Percentiles rank a stretch among this genome's conserved stretches.
Conservation (phyloP, 2,888 invertebrate species). For the Calephelis perditalis region DNA sequence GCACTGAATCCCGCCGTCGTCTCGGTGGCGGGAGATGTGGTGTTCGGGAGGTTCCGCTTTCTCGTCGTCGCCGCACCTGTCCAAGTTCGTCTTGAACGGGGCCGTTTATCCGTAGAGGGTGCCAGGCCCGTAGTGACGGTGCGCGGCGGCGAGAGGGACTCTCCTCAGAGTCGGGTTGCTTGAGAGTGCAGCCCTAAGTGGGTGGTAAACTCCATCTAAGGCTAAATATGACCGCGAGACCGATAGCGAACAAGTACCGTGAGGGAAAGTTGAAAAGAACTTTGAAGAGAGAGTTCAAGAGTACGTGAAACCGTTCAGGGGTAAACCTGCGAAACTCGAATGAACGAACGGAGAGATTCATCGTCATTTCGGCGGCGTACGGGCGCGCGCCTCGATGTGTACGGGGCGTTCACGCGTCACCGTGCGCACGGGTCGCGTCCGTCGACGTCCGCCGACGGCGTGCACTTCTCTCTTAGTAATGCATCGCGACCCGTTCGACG, state of each 20-base stretch:
- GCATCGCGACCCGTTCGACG: conserved; percentile 75
- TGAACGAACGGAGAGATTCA: conserved; percentile 63
- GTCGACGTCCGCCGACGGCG: conserved; percentile 37
- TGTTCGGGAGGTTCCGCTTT: conserved; percentile 66
- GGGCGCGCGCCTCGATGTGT: conserved; percentile 32
- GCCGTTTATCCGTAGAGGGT: conserved; percentile 71
- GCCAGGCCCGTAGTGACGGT: conserved; percentile 70
- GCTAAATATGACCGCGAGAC: conserved; percentile 81
- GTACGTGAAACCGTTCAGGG: conserved; percentile 57
- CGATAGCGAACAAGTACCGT: conserved; percentile 83
- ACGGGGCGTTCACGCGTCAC: conserved; percentile 27
- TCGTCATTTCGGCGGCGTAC: conserved; percentile 41
- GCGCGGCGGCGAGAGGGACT: conserved; percentile 39
- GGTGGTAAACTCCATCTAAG: conserved; percentile 80
- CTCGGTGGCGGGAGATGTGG: conserved; percentile 67
- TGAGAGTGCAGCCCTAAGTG: conserved; percentile 80
- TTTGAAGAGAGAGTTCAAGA: conserved; percentile 80
- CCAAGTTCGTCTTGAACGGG: conserved; percentile 72
- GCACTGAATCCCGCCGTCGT: conserved; percentile 70
- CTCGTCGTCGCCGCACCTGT: conserved; percentile 44
- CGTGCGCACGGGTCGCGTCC: conserved; percentile 30
- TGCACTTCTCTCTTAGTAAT: conserved; percentile 61
- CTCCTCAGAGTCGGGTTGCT: conserved; percentile 73
- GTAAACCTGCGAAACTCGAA: conserved; percentile 77
- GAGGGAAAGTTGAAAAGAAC: conserved; percentile 85